phyloP scores from a whole-genome alignment of 2,797 vertebrate species.

The Sebastes dallii region DNA sequence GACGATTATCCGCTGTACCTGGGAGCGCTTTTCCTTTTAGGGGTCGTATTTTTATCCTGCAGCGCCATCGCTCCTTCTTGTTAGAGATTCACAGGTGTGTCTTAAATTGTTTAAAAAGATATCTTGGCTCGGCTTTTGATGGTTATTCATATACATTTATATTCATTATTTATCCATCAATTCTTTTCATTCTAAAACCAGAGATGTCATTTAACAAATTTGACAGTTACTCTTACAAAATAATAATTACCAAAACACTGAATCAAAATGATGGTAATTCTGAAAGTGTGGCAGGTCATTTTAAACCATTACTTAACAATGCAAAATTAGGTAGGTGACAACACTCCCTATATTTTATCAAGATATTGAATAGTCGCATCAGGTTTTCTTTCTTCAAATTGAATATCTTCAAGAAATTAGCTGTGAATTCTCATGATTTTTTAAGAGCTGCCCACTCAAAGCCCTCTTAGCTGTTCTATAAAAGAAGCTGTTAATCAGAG shows the following conservation, averaged over 20 bases:
- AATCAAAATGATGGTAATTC: neutral
- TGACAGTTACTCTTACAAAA: neutral
- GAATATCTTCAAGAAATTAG: neutral
- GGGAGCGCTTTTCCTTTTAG: neutral
- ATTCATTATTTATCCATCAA: neutral
- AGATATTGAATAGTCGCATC: neutral
- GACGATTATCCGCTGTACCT: neutral
- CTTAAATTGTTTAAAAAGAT: neutral
- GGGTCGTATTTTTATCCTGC: neutral
- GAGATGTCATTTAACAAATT: neutral
- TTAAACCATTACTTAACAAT: neutral
- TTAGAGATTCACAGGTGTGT: slow-evolving; percentile 1
- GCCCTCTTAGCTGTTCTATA: neutral
- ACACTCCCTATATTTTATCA: neutral
- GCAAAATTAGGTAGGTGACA: neutral
- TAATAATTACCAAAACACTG: neutral
- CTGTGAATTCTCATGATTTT: neutral
- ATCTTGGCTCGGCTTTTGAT: neutral
- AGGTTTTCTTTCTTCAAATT: neutral
- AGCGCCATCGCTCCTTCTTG: neutral
- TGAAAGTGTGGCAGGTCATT: neutral
- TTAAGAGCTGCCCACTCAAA: neutral
- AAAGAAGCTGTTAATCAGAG: neutral
- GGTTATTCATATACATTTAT: neutral
- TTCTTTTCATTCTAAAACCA: neutral